These are phyloP conservation scores for Patiria pectinifera DNA, from an alignment of 53 echinoderm and acorn worm species.

Conservation along the genomic window DNA sequence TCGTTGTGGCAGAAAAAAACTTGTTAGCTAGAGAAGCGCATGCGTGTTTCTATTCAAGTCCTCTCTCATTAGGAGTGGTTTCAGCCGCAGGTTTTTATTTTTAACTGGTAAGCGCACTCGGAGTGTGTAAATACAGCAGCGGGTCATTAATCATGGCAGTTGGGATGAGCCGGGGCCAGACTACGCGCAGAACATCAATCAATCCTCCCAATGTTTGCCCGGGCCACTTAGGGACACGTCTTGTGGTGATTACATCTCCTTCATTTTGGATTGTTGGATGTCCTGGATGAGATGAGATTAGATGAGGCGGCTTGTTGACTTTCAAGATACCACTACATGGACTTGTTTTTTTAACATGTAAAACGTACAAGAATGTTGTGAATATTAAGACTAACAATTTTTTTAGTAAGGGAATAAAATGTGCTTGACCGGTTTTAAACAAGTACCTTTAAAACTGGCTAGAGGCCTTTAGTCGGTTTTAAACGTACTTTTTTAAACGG, in stretches of 20 bases:
- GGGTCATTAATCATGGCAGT: constrained; percentile 35
- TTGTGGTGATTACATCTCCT: background rate
- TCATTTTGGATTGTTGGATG: constrained; percentile 3
- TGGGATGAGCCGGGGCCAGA: background rate
- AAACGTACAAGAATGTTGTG: no score
- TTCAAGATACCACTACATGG: background rate
- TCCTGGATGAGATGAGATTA: background rate
- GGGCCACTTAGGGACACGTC: constrained; percentile 3
- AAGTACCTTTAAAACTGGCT: no score
- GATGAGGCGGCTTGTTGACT: constrained; percentile 7
- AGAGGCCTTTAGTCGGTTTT: no score
- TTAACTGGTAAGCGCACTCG: background rate
- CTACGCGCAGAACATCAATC: background rate
- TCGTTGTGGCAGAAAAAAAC: background rate
- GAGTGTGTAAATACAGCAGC: constrained; percentile 44
- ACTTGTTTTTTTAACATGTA: no score
- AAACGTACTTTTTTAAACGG: no score
- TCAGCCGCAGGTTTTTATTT: background rate
- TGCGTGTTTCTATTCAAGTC: background rate
- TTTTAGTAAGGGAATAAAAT: no score
- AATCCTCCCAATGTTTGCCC: background rate
- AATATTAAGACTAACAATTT: no score
- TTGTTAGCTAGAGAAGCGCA: background rate
- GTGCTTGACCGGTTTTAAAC: no score
- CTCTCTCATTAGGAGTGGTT: background rate